Base-by-base conservation (phyloP, 2,113 vertebrate genomes). In the Ondatra zibethicus region DNA sequence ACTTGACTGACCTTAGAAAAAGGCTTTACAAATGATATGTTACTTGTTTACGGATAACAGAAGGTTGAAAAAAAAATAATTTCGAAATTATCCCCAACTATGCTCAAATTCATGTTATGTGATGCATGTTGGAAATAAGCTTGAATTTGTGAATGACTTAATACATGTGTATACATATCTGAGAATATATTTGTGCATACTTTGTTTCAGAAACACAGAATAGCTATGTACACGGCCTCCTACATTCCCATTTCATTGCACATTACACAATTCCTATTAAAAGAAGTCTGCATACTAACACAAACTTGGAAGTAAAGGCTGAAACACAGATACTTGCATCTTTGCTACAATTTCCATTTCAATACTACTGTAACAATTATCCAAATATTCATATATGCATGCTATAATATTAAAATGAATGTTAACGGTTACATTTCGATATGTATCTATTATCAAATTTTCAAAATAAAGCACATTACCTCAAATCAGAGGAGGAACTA, bases 1-100 rank as follows among this genome's bases (percentile, higher is more conserved):
- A 93, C 91, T 95, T 92, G 72, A 89, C n/a, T 97, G 85, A 97
- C 65, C 36, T 90, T 92, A 96, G 80, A 61, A 90, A 92, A 96
- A 91, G 36, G 29, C 63, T 92, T 94, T 93, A 93, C 25, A 86
- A 93, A 94, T 93, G 65, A 84, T 10, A 72, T 8, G 72, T 45
- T 55, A 86, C 68, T 50, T 84, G 36, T 84, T 61, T 80, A 58
- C n/a, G 89, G 45, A 78, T 84, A 80, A 96, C 10, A 89, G 63
- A 96, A 90, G 80, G 39, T 17, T 36, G 36, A 95, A 84, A 86
- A 95, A 95, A 16, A 95, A 61, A 58, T 52, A 91, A 92, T 88
- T 94, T 96, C 27, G 88, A 97, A 95, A 95, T 70, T 17, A 89
- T 94, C 73, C 93, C 63, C 82, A 97, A 95, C 63, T 93, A 84